Evolutionary conservation across 1,140 invertebrate genomes (phyloP).

Genomic region (Halesus radiatus): DNA sequence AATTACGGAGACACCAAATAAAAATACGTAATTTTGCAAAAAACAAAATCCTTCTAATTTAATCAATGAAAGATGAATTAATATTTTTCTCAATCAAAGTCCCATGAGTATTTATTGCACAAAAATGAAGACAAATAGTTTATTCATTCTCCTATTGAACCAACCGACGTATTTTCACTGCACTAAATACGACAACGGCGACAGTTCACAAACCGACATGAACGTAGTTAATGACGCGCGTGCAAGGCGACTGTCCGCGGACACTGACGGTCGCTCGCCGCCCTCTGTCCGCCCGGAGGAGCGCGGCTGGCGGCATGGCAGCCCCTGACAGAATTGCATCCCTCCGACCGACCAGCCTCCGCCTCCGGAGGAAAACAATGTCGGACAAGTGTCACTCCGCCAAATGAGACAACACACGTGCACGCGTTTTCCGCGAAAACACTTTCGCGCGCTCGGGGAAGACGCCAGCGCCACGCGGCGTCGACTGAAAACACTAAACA

Average conservation of each 20-base stretch:
- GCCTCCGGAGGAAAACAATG: conserved; percentile 45
- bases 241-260: neutral
- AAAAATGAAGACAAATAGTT: no score
- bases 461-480: conserved; percentile 32
- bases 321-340: conserved; percentile 33
- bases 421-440: conserved; percentile 42
- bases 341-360: conserved; percentile 23
- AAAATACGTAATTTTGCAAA: no score
- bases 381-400: conserved; percentile 45
- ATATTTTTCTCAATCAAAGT: no score
- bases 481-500: conserved; percentile 17
- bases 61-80: no score
- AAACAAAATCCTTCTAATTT: no score
- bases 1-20: no score
- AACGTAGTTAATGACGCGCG: conserved; percentile 4
- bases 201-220: no score
- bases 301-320: conserved; percentile 42
- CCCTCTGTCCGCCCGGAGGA: conserved; percentile 23
- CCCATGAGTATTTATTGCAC: no score
- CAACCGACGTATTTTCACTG: no score
- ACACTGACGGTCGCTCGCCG: neutral
- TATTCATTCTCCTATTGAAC: no score
- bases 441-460: conserved; percentile 26
- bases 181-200: no score
- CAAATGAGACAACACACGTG: conserved; percentile 42